Conservation (phyloP, 2,888 invertebrate genomes). For the Atrina japonica region DNA sequence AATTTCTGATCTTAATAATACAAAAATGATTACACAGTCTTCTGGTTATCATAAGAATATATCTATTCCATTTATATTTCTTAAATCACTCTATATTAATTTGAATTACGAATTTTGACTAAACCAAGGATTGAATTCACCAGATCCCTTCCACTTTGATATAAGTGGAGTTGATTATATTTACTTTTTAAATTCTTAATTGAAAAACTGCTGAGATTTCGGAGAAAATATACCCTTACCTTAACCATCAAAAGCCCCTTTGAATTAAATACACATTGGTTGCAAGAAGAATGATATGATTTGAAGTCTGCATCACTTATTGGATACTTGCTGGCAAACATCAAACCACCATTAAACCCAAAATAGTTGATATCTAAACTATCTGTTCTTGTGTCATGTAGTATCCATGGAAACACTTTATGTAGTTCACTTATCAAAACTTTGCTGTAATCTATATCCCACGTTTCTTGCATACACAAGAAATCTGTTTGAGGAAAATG, state of each 20-base stretch:
- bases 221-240: no score
- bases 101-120: no score
- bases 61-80: no score
- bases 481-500: constrained; percentile 72
- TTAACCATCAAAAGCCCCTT: constrained; percentile 78
- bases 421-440: constrained; percentile 71
- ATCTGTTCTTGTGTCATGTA: constrained; percentile 76
- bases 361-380: constrained; percentile 64
- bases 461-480: constrained; percentile 78
- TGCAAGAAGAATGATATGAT: constrained; percentile 61
- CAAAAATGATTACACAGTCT: no score
- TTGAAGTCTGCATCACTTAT: constrained; percentile 74
- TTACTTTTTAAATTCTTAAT: no score
- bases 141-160: no score
- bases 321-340: constrained; percentile 77
- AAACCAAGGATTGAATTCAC: no score
- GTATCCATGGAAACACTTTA: constrained; percentile 72
- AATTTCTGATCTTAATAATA: no score
- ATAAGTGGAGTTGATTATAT: background rate
- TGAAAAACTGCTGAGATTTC: no score
- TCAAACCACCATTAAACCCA: constrained; percentile 75
- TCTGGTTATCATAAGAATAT: no score
- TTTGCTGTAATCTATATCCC: constrained; percentile 69
- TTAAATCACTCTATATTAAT: no score
- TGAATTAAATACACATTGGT: constrained; percentile 67